These are phyloP conservation scores for Peromyscus melanophrys DNA, from an alignment of 2,797 vertebrate species.

Conservation along the genomic window DNA sequence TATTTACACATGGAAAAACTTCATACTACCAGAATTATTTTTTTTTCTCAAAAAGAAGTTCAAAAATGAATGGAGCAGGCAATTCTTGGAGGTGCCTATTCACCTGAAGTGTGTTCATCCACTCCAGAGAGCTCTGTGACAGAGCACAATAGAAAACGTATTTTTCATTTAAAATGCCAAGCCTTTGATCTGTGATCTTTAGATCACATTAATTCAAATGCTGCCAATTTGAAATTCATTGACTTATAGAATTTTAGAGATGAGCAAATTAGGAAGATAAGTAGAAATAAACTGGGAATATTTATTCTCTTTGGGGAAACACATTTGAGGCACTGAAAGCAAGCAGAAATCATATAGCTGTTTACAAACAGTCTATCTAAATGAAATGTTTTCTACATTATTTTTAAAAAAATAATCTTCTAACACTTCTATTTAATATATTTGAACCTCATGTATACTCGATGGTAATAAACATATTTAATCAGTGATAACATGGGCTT, in stretches of 20 bases:
- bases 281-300: constrained; percentile 76
- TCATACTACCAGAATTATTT: neutral
- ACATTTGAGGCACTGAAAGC: constrained; percentile 59
- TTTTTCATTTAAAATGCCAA: constrained; percentile 83
- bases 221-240: constrained; percentile 81
- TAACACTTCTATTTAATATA: neutral
- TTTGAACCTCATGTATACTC: neutral
- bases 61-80: constrained; percentile 59
- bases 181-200: constrained; percentile 78
- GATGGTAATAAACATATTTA: constrained; percentile 65
- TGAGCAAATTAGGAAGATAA: constrained; percentile 79
- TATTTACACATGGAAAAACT: constrained; percentile 39
- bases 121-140: constrained; percentile 62
- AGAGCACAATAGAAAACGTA: constrained; percentile 63
- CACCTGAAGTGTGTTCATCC: constrained; percentile 29
- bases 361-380: constrained; percentile 63
- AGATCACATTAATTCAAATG: constrained; percentile 83
- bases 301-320: constrained; percentile 77
- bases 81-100: constrained; percentile 60
- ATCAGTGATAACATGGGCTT: neutral
- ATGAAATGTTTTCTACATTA: constrained; percentile 45
- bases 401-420: constrained; percentile 36
- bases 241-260: constrained; percentile 83
- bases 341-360: constrained; percentile 57
- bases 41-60: neutral